Evolutionary conservation across 2,797 vertebrate species (phyloP), one percentile per base, ranked within the genome.

Genomic region (Buphagus erythrorhynchus): DNA sequence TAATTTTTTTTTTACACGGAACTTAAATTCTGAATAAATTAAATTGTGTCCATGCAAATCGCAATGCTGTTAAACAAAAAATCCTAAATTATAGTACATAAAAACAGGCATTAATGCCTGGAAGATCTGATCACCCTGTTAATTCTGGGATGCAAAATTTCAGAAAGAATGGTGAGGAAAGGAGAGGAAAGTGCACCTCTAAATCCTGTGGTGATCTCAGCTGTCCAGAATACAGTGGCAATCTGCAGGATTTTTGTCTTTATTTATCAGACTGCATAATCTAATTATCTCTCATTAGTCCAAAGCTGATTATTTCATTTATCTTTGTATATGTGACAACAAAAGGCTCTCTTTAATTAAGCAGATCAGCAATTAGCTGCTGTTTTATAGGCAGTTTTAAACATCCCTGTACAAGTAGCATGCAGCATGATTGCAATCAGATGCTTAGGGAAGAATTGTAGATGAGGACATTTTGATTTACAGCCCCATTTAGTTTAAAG

Each of bases 221-320:
- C 65, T 97, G 75, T 75, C 76, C 93, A 86, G 85, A 85, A 86
- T 91, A 83, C 86, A 97, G 96, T 93, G 79, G 94, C 78, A 95
- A 96, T 96, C 36, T 66, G 93, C 86, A 95, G 94, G 87, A 97
- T 97, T 98, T 97, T 97, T 96, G 96, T 98, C 97, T 98, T 98
- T 98, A 98, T 98, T 98, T 98, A 98, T 98, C 97, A 73, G 95
- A 93, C 95, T 95, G 94, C 96, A 98, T 98, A 98, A 98, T 98
- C 98, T 98, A 98, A 98, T 98, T 98, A 98, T 98, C 98, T 98
- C 98, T 98, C 98, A 98, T 99, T 98, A 98, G 98, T 95, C 95
- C 96, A 98, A 98, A 98, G 98, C 98, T 98, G 98, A 99, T 99
- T 98, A 98, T 98, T 99, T 98, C 97, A 99, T 99, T 98, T 98